These are phyloP conservation scores for Zaprionus lachaisei DNA, from an alignment of 1,140 invertebrate species.

Conservation along the genomic window DNA sequence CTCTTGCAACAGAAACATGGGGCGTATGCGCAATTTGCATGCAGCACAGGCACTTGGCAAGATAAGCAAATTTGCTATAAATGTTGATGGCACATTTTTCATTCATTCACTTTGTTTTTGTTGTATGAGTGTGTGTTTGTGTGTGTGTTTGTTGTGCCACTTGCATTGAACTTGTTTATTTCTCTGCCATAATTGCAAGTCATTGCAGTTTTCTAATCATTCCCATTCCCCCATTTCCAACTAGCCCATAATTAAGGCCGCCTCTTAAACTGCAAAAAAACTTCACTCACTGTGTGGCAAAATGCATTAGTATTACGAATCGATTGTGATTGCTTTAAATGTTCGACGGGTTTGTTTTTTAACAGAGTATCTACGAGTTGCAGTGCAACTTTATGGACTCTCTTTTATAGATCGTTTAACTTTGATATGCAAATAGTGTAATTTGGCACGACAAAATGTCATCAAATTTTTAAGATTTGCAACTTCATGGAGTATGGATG, in stretches of 20 bases:
- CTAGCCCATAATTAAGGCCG: constrained; percentile 63
- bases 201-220: constrained; percentile 29
- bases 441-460: not conserved
- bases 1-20: constrained; percentile 29
- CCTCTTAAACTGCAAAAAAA: constrained; percentile 39
- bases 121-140: not conserved
- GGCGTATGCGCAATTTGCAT: constrained; percentile 79
- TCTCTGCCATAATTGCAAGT: constrained; percentile 29
- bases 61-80: constrained; percentile 60
- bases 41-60: constrained; percentile 22
- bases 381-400: not conserved
- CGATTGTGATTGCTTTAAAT: not conserved
- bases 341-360: not conserved
- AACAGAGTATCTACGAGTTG: not conserved
- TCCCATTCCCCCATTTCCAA: constrained; percentile 20
- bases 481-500: not conserved
- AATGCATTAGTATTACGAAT: not conserved
- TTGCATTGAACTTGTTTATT: constrained; percentile 73
- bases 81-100: constrained; percentile 46
- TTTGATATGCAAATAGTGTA: not conserved
- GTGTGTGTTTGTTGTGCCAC: constrained; percentile 20
- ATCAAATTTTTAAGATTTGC: not conserved
- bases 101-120: constrained; percentile 16
- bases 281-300: constrained; percentile 10
- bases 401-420: not conserved